Conservation (phyloP, 2,888 invertebrate genomes). For the Melipona beecheii region DNA sequence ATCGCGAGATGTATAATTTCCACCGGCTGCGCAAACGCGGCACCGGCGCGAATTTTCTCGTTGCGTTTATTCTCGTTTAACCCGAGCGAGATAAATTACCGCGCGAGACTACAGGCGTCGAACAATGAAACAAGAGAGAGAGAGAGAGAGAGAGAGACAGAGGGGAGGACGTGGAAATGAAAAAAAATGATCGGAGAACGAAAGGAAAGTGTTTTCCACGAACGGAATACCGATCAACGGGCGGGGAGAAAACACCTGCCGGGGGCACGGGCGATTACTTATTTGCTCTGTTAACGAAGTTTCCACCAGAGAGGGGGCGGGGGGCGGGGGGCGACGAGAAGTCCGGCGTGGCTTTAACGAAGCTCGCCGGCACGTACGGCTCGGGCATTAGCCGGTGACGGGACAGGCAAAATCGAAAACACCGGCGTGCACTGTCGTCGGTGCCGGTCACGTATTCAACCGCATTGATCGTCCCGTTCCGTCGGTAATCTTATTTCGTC, state of each 20-base stretch:
- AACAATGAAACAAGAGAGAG: neutral
- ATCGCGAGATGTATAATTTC: slow-evolving; percentile 4
- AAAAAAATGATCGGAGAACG: neutral
- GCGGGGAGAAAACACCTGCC: neutral
- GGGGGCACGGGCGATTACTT: slow-evolving; percentile 5
- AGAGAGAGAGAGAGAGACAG: neutral
- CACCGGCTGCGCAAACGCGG: neutral
- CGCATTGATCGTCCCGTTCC: slow-evolving; percentile 48
- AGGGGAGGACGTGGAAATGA: neutral
- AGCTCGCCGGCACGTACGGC: slow-evolving; percentile 18
- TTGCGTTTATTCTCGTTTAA: neutral
- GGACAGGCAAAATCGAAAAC: slow-evolving; percentile 48
- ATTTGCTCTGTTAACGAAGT: slow-evolving; percentile 28
- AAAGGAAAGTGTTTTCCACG: slow-evolving; percentile 4
- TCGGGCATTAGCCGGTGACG: slow-evolving; percentile 1
- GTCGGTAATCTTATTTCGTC: slow-evolving; percentile 52
- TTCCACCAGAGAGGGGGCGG: neutral
- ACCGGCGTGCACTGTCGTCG: neutral
- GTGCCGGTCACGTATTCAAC: slow-evolving; percentile 46
- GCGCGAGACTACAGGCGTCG: neutral
- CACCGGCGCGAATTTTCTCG: neutral
- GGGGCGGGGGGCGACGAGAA: neutral
- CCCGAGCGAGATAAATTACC: neutral
- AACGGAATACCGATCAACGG: slow-evolving; percentile 16
- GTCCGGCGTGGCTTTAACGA: slow-evolving; percentile 16